Base-by-base conservation (phyloP, 2,113 vertebrate genomes). In the Elephas maximus region DNA sequence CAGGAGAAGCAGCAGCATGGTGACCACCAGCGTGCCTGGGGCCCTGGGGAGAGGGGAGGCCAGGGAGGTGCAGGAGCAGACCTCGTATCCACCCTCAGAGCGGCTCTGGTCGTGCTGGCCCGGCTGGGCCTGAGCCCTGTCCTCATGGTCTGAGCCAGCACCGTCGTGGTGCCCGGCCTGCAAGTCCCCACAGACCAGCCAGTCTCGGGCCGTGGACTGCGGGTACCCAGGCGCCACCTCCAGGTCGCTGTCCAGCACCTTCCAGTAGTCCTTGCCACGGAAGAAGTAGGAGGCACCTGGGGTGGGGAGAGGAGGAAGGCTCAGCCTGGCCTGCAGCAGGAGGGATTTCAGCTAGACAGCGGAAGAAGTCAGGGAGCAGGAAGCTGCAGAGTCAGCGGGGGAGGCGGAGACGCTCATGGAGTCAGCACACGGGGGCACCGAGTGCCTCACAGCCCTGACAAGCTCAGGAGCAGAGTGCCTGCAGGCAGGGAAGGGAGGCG, bases 281-380 rank as follows among this genome's bases (percentile, higher is more conserved):
- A 99, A 99, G 98, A 99, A 99, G 98, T 99, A 99, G 65, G 99
- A 99, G 0, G 99, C 99, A 45, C 99, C 99, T 99, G 98, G 0
- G 69, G 11, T 63, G 65, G 97, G 71, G 82, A 80, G 37, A 60
- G 60, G 44, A 2, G 6, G 14, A 2, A n/a, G 8, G 62, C 24
- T 92, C 73, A 80, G 91, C 41, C 8, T 45, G 73, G 69, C 24
- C n/a, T 53, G 53, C 80, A 0, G 71, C 11, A 1, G 1, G 18
- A 2, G 53, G 7, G 24, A 6, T 2, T 26, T 4, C 3, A 15
- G 60, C 23, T 0, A 33, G 65, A n/a, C 37, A 84, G 80, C 0
- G 0, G 28, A 0, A 0, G 6, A 23, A 37, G 17, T 0, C 0
- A 4, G 4, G 4, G 15, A 21, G 23, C 23, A 0, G 45, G 12